phyloP scores from a whole-genome alignment of 2,888 invertebrate species.

The Aphelenchoides bicaudatus region DNA sequence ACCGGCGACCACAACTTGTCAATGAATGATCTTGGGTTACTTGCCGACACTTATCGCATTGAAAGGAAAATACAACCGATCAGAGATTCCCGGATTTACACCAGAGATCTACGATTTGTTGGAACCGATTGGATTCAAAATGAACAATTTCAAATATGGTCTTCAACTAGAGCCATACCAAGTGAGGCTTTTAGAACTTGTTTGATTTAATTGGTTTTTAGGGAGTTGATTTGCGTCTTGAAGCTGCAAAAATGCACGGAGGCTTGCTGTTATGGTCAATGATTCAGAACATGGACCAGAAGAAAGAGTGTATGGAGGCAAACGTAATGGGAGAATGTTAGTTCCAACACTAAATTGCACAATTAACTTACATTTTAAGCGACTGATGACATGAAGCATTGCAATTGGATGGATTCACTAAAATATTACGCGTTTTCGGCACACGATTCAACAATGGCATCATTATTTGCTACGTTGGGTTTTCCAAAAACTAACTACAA shows the following conservation, averaged over 20 bases:
- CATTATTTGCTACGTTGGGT: constrained; percentile 8
- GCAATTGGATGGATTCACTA: constrained; percentile 9
- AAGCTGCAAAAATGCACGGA: constrained; percentile 14
- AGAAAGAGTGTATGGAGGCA: neutral
- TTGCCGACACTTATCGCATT: too few species aligned
- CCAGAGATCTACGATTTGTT: neutral
- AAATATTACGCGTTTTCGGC: constrained; percentile 16
- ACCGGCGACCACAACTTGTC: too few species aligned
- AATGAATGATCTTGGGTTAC: too few species aligned
- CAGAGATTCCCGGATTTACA: constrained; percentile 7
- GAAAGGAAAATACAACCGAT: constrained; percentile 6
- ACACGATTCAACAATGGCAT: neutral
- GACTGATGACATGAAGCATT: neutral
- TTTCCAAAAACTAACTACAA: constrained; percentile 10
- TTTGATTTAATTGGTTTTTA: constrained; percentile 5
- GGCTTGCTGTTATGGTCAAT: constrained; percentile 12
- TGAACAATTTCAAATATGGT: constrained; percentile 2
- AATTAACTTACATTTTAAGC: neutral
- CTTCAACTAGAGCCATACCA: too few species aligned
- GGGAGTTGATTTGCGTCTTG: constrained; percentile 13
- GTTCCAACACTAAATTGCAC: neutral
- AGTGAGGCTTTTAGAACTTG: too few species aligned
- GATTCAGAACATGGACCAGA: constrained; percentile 19
- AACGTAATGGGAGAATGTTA: neutral
- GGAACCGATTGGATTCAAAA: constrained; percentile 7